Evolutionary conservation across 2,113 vertebrate genomes (phyloP).

Genomic region (Anguilla japonica): DNA sequence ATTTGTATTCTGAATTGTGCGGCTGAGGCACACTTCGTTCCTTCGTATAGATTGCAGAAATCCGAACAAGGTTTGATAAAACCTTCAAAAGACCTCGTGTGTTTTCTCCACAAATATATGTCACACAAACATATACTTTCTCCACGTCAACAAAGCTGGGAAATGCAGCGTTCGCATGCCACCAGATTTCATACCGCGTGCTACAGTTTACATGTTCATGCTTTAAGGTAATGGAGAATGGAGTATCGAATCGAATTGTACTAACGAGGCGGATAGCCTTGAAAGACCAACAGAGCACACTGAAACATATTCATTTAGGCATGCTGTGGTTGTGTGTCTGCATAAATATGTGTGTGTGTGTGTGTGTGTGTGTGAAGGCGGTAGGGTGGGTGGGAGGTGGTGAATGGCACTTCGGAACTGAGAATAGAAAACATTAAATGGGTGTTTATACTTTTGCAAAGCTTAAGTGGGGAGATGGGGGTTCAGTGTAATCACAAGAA

Average conservation of each 20-base stretch:
- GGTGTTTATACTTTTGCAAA: not conserved
- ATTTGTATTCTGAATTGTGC: too few relatives aligned
- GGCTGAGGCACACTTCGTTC: too few relatives aligned
- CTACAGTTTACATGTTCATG: too few relatives aligned
- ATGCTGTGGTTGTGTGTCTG: not conserved
- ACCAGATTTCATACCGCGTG: too few relatives aligned
- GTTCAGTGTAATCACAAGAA: not conserved
- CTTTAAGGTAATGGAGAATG: not conserved
- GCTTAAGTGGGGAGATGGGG: not conserved
- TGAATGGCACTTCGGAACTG: not conserved
- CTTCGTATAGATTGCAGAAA: too few relatives aligned
- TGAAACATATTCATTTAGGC: not conserved
- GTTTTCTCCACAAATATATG: too few relatives aligned
- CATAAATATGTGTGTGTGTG: not conserved
- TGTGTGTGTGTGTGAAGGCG: not conserved
- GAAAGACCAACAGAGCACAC: not conserved
- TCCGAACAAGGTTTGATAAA: too few relatives aligned
- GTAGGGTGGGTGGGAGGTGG: not conserved
- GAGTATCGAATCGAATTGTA: not conserved
- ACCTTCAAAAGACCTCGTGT: too few relatives aligned
- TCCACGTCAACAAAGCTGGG: too few relatives aligned
- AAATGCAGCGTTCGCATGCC: too few relatives aligned
- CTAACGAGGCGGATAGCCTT: too few relatives aligned
- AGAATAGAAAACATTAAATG: not conserved
- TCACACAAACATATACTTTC: too few relatives aligned